Base-by-base conservation (phyloP, 2,113 vertebrate genomes). In the Limanda limanda region DNA sequence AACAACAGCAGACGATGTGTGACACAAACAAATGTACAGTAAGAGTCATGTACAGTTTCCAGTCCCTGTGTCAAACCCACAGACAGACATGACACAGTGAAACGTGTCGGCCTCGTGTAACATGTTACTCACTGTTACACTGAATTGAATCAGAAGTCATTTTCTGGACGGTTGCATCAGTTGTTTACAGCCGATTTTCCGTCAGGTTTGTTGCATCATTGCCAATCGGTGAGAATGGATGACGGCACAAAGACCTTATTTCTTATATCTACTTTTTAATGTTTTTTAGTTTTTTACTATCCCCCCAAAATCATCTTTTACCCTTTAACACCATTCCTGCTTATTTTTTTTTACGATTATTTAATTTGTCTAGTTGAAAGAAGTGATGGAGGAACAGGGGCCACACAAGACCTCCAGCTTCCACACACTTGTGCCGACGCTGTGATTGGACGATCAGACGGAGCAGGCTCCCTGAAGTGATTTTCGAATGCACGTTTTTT, bases 141-240 rank as follows among this genome's bases (percentile, higher is more conserved):
- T 63, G 62, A 93, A 88, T 92, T 90, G 76, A 89, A 91, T 94
- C 93, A 94, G 80, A 92, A 89, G 76, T 82, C 74, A 88, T 88
- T 80, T 77, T 82, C 76, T 89, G 86, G 70, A 92, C 66, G 67
- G 90, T 95, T 95, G 94, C 94, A 95, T 95, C 94, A 95, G 77
- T 95, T 95, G 94, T 95, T 95, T 95, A 95, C 94, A 71, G 87
- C 23, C 57, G 69, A 92, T 94, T 94, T 57, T 95, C 93, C 91
- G 79, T 92, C 91, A 91, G 91, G 74, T 88, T 85, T 73, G 89
- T 94, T 95, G 93, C 94, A 93, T 95, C 94, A 94, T 63, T 92
- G 89, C 78, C 91, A 82, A 93, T 94, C 85, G 25, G 72, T 79
- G 88, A 79, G 71, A 92, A 90, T 68, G 66, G 86, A 90, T 86